A percentile compares a stretch with the other conserved stretches of the same genome.
These are phyloP conservation scores for Lipotes vexillifer DNA, from an alignment of 2,113 vertebrate species.

Conservation along the genomic window DNA sequence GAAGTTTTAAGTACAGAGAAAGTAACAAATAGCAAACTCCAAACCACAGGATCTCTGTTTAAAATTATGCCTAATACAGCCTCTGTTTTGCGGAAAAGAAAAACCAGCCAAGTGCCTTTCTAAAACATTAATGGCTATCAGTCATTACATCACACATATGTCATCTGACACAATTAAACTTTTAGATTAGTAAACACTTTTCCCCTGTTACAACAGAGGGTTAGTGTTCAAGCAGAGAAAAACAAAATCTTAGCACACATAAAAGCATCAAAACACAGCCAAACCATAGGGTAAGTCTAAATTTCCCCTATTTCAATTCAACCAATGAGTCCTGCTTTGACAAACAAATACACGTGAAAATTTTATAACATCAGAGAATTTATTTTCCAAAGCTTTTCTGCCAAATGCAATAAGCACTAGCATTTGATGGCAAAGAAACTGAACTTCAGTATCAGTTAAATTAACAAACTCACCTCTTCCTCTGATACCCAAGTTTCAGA, in stretches of 20 bases:
- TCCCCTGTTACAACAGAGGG: conserved; percentile 25
- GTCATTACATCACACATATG: conserved; percentile 54
- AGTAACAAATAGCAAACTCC: conserved; percentile 45
- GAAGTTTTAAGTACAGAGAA: conserved; percentile 59
- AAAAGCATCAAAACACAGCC: conserved; percentile 17
- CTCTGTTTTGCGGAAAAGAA: conserved; percentile 35
- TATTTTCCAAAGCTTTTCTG: conserved; percentile 25
- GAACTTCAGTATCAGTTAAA: neutral
- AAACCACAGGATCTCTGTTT: conserved; percentile 62
- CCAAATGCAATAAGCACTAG: conserved; percentile 7
- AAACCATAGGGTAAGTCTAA: neutral
- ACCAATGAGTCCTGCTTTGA: neutral
- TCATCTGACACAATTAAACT: conserved; percentile 44
- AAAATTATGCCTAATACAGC: conserved; percentile 53
- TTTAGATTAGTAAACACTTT: conserved; percentile 48
- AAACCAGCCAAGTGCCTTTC: conserved; percentile 51
- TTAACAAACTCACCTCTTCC: neutral
- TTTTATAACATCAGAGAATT: conserved; percentile 12
- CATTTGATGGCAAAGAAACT: conserved; percentile 1
- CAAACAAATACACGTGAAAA: conserved; percentile 30
- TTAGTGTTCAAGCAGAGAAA: neutral
- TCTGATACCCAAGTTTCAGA: neutral
- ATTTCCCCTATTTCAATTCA: neutral
- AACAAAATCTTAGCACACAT: neutral
- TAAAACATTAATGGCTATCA: conserved; percentile 42